Evolutionary conservation across 2,797 vertebrate genomes (phyloP).

Genomic region (Molothrus ater): DNA sequence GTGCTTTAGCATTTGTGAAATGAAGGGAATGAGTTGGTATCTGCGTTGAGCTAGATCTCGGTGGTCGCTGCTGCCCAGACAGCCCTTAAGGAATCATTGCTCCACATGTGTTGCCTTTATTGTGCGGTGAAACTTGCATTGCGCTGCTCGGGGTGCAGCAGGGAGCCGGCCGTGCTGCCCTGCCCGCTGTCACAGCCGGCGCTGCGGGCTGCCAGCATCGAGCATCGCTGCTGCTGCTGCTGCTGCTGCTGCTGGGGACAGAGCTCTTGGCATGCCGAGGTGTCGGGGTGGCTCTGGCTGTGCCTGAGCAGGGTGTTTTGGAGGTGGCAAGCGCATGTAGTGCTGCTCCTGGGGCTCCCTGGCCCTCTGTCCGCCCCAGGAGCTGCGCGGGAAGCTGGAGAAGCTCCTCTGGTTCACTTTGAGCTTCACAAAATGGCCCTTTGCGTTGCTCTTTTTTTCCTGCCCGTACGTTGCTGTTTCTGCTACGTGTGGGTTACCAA

Average conservation of each 20-base stretch:
- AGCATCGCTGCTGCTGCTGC: background rate
- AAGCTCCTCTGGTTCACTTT: background rate
- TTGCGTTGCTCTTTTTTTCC: fast-evolving
- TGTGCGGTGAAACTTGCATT: background rate
- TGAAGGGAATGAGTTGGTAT: background rate
- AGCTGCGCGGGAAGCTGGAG: background rate
- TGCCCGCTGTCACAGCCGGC: fast-evolving
- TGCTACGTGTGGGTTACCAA: fast-evolving
- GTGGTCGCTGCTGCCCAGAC: background rate
- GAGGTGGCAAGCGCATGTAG: fast-evolving
- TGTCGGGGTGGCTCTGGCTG: fast-evolving
- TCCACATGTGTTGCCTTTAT: background rate
- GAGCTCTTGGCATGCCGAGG: background rate
- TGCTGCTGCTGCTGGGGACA: background rate
- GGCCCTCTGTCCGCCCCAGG: fast-evolving
- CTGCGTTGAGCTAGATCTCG: background rate
- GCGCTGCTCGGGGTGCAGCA: fast-evolving
- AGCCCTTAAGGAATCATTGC: background rate
- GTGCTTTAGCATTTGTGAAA: background rate
- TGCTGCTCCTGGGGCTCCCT: fast-evolving
- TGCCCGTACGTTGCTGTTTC: background rate
- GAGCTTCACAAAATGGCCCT: background rate
- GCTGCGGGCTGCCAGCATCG: background rate
- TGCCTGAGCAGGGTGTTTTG: background rate
- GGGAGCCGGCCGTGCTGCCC: background rate